Percentiles rank a stretch among this genome's conserved stretches.
phyloP scores from a whole-genome alignment of 2,888 invertebrate genomes.

The Lathronympha strigana region DNA sequence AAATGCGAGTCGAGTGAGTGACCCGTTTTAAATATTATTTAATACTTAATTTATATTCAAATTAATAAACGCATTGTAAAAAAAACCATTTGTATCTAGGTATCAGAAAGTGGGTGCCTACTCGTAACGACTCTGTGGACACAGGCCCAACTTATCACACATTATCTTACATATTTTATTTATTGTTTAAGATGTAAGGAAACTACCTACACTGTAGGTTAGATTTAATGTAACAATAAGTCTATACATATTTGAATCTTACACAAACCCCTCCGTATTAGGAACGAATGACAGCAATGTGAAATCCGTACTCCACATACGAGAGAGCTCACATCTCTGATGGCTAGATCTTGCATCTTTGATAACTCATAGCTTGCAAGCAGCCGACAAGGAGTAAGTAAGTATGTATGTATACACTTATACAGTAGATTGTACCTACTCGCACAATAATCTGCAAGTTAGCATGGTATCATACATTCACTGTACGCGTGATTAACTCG shows the following conservation, averaged over 20 bases:
- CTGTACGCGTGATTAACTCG: conserved; percentile 14
- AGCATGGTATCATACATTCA: background rate
- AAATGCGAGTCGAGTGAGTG: too few species aligned
- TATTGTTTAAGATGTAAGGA: too few species aligned
- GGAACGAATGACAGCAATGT: conserved; percentile 6
- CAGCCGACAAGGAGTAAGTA: conserved; percentile 1
- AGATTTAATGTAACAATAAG: background rate
- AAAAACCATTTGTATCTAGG: too few species aligned
- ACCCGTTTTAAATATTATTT: too few species aligned
- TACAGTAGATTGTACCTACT: background rate
- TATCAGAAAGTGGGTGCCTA: too few species aligned
- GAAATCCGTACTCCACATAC: background rate
- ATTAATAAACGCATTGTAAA: too few species aligned
- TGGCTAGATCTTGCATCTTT: conserved; percentile 14
- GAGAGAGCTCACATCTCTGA: conserved; percentile 7
- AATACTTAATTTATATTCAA: too few species aligned
- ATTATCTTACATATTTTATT: too few species aligned
- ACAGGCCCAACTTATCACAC: too few species aligned
- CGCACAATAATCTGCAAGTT: background rate
- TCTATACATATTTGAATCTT: background rate
- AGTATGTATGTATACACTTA: too few species aligned
- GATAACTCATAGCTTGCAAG: conserved; percentile 25
- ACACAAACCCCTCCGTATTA: background rate
- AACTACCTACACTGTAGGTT: too few species aligned
- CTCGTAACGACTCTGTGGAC: too few species aligned